Evolutionary conservation across 2,113 vertebrate genomes (phyloP).

Genomic region (Mungos mungo): DNA sequence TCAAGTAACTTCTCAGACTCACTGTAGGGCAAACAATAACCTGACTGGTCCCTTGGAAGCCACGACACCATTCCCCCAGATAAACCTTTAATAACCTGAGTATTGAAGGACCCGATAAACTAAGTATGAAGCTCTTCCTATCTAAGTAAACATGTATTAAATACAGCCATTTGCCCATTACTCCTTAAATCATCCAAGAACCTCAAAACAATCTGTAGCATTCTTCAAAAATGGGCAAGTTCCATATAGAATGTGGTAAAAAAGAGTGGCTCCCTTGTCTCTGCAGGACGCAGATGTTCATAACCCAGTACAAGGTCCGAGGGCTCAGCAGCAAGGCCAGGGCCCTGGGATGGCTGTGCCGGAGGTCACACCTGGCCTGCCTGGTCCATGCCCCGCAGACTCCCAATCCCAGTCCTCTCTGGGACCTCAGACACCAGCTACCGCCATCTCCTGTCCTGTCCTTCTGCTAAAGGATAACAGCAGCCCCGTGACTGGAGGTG

Average conservation of each 20-base stretch:
- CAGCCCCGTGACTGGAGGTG: not conserved
- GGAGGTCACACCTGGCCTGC: not conserved
- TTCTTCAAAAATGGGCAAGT: not conserved
- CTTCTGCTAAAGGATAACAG: not conserved
- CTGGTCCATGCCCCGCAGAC: rapidly evolving
- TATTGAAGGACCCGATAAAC: not conserved
- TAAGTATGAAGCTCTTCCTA: not conserved
- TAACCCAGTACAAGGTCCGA: not conserved
- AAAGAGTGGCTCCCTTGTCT: rapidly evolving
- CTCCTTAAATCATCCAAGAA: not conserved
- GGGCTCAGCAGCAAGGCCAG: not conserved
- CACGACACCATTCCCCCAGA: not conserved
- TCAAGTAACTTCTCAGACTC: not conserved
- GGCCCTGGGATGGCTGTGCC: not conserved
- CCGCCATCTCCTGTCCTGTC: not conserved
- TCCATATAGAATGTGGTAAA: not conserved
- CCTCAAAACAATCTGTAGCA: not conserved
- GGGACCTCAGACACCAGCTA: not conserved
- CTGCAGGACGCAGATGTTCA: not conserved
- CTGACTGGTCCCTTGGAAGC: not conserved
- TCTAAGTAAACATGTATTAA: not conserved
- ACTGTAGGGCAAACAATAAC: not conserved
- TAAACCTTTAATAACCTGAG: not conserved
- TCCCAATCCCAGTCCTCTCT: not conserved
- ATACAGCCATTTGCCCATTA: not conserved